These are phyloP conservation scores for Cephus pygmeus DNA, from an alignment of 2,888 invertebrate species.

Conservation along the genomic window DNA sequence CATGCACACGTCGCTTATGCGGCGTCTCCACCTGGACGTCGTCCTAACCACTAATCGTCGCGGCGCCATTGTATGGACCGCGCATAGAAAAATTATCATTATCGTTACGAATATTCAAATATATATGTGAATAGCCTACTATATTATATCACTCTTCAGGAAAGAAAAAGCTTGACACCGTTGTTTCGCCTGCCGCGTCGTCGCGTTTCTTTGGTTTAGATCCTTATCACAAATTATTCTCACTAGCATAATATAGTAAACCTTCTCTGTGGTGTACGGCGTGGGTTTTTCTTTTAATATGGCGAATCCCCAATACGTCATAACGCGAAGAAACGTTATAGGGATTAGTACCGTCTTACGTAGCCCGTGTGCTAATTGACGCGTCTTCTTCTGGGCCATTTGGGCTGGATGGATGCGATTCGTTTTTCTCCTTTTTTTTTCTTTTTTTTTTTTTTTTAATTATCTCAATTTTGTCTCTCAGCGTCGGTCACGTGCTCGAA, in stretches of 20 bases:
- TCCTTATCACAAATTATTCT: slow-evolving; percentile 45
- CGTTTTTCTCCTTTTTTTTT: not conserved
- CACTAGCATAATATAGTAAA: slow-evolving; percentile 27
- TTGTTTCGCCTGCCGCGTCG: slow-evolving; percentile 37
- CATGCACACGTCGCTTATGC: slow-evolving; percentile 24
- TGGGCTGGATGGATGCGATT: slow-evolving; percentile 20
- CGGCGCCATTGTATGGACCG: slow-evolving; percentile 13
- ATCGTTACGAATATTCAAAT: slow-evolving; percentile 8
- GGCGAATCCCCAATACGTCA: not conserved
- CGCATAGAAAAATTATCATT: slow-evolving; percentile 18
- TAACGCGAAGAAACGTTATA: not conserved
- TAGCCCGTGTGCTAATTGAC: slow-evolving; percentile 28
- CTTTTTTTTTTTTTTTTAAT: not conserved
- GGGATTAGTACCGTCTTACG: not conserved
- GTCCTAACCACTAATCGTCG: slow-evolving; percentile 1
- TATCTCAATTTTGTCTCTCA: not conserved
- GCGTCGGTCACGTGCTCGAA: too few species aligned
- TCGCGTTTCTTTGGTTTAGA: slow-evolving; percentile 39
- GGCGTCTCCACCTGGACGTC: slow-evolving; percentile 17
- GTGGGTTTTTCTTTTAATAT: not conserved
- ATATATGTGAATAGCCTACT: slow-evolving; percentile 10
- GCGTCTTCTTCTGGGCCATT: slow-evolving; percentile 23
- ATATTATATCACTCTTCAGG: slow-evolving; percentile 28
- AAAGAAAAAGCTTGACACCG: slow-evolving; percentile 19
- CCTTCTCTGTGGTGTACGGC: not conserved